Base-by-base conservation (phyloP, 2,888 invertebrate genomes). In the Rotaria socialis region DNA sequence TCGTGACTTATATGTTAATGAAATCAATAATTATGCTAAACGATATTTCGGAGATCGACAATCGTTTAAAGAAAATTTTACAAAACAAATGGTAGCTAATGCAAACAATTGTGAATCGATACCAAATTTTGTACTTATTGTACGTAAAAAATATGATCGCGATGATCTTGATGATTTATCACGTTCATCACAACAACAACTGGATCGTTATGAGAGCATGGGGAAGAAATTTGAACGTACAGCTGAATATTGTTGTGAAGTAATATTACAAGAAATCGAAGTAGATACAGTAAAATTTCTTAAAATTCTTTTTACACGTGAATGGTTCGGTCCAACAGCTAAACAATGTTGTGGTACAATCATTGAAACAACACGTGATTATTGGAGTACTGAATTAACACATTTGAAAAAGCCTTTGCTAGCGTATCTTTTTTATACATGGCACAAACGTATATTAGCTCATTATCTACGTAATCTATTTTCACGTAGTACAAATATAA, bases 251-350 rank as follows among this genome's bases (percentile, higher is more conserved):
- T 80, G 80, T 47, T 47, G 47, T 47, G 24, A 80, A 11, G 35
- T 47, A 16, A 80, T 80, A 41, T 47, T 80, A 80, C 22, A n/a
- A 47, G 80, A 80, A 80, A 80, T 80, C n/a, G 80, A 80, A 80
- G 6, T 43, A 10, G 80, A 80, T 80, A 47, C 47, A 47, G 0
- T 5, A 11, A 47, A 86, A 60, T 86, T 43, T 85, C 74, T 86
- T 41, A 85, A 75, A 85, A n/a, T 80, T n/a, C 41, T 86, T 19
- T 60, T 86, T 22, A 86, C 74, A 19, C 75, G 85, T 47, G 86
- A 86, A 19, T 86, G 86, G 86, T 86, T 85, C 10, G 55, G 80
- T 43, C 4, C 47, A 43, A 22, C 8, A 80, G 47, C 43, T 43
- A 43, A 80, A 80, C 35, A 16, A 35, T 47, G 11, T 80, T 80